Evolutionary conservation across 2,888 invertebrate species (phyloP).

Genomic region (Trilocha varians): DNA sequence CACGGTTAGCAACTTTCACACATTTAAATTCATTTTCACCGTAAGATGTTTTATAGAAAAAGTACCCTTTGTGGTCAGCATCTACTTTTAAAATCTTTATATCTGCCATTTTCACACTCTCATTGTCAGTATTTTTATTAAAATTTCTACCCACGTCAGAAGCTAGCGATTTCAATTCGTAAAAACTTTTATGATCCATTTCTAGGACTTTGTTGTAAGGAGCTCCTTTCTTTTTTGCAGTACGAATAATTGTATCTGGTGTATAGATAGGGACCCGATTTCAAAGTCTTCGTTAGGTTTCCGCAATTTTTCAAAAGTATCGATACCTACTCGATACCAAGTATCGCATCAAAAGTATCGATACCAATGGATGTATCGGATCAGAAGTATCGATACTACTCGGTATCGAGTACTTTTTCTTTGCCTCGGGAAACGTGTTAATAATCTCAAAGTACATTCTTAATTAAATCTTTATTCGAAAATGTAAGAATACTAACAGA

Average conservation of each 20-base stretch:
- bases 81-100: constrained; percentile 7
- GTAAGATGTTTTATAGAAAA: constrained; percentile 7
- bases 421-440: too few relatives aligned
- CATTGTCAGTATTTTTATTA: constrained; percentile 8
- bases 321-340: too few relatives aligned
- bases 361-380: too few relatives aligned
- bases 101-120: constrained; percentile 6
- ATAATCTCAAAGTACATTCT: too few relatives aligned
- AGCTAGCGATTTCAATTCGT: constrained; percentile 6
- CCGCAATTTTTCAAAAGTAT: too few relatives aligned
- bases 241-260: constrained; percentile 7
- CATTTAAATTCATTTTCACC: constrained; percentile 7
- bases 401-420: too few relatives aligned
- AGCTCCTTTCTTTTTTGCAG: constrained; percentile 7
- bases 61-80: constrained; percentile 7
- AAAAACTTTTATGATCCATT: constrained; percentile 6
- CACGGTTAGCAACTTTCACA: constrained; percentile 7
- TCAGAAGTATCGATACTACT: too few relatives aligned
- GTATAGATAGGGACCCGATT: constrained; percentile 7
- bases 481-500: too few relatives aligned
- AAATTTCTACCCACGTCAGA: constrained; percentile 6
- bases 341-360: too few relatives aligned
- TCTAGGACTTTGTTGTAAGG: constrained; percentile 8
- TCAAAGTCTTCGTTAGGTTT: background rate
- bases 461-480: too few relatives aligned